phyloP scores from a whole-genome alignment of 1,140 invertebrate genomes.

The Drosophila parvula region DNA sequence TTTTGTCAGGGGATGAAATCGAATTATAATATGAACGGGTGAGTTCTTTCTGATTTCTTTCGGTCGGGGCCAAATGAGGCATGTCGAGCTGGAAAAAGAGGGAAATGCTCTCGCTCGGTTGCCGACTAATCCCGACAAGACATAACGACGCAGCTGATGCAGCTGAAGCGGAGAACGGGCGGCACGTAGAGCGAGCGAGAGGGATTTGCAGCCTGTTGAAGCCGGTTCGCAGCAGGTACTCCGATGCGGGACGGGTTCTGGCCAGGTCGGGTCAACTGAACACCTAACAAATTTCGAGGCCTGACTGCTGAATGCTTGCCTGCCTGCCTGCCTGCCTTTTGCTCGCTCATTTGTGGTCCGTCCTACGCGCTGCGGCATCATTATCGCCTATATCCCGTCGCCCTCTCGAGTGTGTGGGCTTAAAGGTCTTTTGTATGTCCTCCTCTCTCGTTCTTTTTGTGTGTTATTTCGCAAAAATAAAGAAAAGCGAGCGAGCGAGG shows the following conservation, averaged over 20 bases:
- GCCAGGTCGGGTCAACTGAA: slow-evolving; percentile 40
- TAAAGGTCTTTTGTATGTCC: slow-evolving; percentile 49
- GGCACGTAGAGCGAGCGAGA: slow-evolving; percentile 9
- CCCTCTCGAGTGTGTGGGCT: slow-evolving; percentile 57
- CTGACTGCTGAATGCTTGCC: slow-evolving; percentile 32
- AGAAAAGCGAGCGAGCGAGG: slow-evolving; percentile 7
- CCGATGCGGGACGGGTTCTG: slow-evolving; percentile 1
- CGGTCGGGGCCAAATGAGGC: slow-evolving; percentile 33
- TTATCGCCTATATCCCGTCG: slow-evolving; percentile 44
- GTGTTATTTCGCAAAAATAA: slow-evolving; percentile 53
- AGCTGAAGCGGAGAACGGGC: slow-evolving; percentile 16
- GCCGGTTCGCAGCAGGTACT: slow-evolving; percentile 49
- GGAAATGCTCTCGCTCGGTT: slow-evolving; percentile 5
- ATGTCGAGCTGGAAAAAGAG: slow-evolving; percentile 24
- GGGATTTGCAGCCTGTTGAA: slow-evolving; percentile 39
- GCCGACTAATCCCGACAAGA: slow-evolving; percentile 58
- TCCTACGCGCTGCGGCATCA: slow-evolving; percentile 61
- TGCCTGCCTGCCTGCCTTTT: slow-evolving; percentile 21
- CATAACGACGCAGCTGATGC: slow-evolving; percentile 53
- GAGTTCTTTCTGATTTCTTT: slow-evolving; percentile 26
- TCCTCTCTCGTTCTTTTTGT: slow-evolving; percentile 42
- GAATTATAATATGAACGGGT: slow-evolving; percentile 66
- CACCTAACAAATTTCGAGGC: slow-evolving; percentile 63
- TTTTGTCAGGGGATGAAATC: slow-evolving; percentile 53
- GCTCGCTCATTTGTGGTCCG: slow-evolving; percentile 73